phyloP scores from a whole-genome alignment of 2,888 invertebrate genomes.

The Ophion ventricosus region DNA sequence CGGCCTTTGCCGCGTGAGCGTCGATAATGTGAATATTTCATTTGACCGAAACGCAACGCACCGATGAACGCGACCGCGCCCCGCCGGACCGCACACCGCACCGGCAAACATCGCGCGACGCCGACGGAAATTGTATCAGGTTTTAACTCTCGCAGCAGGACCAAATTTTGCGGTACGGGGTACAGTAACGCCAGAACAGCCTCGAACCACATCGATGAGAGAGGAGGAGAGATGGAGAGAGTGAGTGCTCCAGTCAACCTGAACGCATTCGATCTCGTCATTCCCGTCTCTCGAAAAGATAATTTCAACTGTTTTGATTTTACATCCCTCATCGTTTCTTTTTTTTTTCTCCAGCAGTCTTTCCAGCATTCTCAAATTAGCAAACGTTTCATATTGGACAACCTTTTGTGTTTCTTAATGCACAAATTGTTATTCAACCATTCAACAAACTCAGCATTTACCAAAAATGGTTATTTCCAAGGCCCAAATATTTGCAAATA shows the following conservation, averaged over 20 bases:
- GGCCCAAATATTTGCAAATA: too few relatives aligned
- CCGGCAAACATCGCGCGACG: conserved; percentile 65
- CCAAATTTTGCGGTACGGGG: conserved; percentile 57
- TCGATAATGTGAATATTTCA: conserved; percentile 77
- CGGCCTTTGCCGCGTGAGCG: conserved; percentile 40
- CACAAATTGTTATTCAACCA: background rate
- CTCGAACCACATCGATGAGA: conserved; percentile 30
- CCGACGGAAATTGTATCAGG: conserved; percentile 67
- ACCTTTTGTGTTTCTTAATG: background rate
- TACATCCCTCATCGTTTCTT: conserved; percentile 1
- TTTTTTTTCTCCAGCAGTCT: background rate
- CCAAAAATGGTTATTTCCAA: too few relatives aligned
- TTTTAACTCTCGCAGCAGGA: conserved; percentile 66
- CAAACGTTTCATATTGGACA: background rate
- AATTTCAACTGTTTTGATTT: conserved; percentile 58
- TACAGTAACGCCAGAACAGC: conserved; percentile 40
- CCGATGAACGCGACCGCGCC: conserved; percentile 58
- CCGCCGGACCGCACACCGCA: conserved; percentile 54
- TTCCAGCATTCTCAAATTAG: background rate
- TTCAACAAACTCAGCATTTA: too few relatives aligned
- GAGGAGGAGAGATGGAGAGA: conserved; percentile 1
- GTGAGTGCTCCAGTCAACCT: conserved; percentile 40
- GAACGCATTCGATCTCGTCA: conserved; percentile 58
- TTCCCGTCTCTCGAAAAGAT: background rate
- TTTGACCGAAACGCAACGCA: conserved; percentile 71